Evolutionary conservation across 2,113 vertebrate genomes (phyloP).

Genomic region (Taxidea taxus): DNA sequence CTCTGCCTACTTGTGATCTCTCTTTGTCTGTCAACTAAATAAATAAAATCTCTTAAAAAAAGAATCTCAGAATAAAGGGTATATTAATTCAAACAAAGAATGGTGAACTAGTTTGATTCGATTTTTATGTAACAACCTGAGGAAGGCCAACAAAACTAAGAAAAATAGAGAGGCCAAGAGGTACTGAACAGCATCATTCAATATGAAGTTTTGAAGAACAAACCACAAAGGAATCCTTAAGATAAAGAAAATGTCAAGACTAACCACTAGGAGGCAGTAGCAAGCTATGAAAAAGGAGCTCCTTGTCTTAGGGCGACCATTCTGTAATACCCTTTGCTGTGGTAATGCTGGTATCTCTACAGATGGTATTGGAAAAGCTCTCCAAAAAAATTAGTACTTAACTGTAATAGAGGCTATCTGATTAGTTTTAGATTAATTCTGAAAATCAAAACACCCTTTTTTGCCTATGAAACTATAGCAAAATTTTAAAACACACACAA

Average conservation of each 20-base stretch:
- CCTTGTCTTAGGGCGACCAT: not conserved
- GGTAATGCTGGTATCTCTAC: not conserved
- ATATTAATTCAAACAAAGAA: not conserved
- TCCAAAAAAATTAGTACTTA: not conserved
- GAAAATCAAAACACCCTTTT: not conserved
- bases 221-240: not conserved
- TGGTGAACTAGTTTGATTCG: not conserved
- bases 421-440: not conserved
- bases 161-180: not conserved
- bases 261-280: conserved; percentile 67
- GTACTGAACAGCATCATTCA: not conserved
- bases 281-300: not conserved
- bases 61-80: not conserved
- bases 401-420: not conserved
- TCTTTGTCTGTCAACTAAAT: no score
- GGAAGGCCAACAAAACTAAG: not conserved
- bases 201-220: not conserved
- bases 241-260: not conserved
- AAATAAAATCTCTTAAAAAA: no score
- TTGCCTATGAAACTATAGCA: not conserved
- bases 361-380: not conserved
- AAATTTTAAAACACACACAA: not conserved
- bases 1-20: no score
- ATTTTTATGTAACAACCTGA: not conserved
- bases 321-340: not conserved